Conservation (phyloP, 30 jellyfish, hydroid and myxozoan species). For the Aurelia coerulea region DNA sequence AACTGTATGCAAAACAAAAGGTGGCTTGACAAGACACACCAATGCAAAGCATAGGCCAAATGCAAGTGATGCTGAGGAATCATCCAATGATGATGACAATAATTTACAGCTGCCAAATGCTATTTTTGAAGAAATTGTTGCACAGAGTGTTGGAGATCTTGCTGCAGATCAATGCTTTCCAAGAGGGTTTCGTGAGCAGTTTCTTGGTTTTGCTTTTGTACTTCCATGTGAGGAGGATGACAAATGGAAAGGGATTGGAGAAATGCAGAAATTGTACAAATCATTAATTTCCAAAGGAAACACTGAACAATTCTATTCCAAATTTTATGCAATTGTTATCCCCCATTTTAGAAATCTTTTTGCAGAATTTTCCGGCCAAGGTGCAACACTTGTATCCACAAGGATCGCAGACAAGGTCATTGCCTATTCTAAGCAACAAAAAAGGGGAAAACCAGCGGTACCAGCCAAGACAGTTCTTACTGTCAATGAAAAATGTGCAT, state of each 20-base stretch:
- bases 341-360: not conserved
- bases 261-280: not conserved
- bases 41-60: slow-evolving; percentile 11
- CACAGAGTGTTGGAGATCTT: not conserved
- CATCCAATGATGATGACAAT: not conserved
- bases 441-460: not conserved
- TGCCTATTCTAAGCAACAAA: not conserved
- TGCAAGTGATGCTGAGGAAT: not conserved
- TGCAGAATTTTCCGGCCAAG: slow-evolving; percentile 1
- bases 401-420: not conserved
- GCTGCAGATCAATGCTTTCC: slow-evolving; percentile 4
- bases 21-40: slow-evolving; percentile 19
- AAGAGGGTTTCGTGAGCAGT: slow-evolving; percentile 2
- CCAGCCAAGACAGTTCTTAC: not conserved
- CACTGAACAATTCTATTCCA: too few relatives aligned
- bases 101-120: not conserved
- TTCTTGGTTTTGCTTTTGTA: not conserved
- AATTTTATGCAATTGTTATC: not conserved
- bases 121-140: slow-evolving; percentile 2
- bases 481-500: slow-evolving; percentile 2
- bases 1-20: slow-evolving; percentile 20
- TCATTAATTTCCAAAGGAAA: not conserved
- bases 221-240: not conserved
- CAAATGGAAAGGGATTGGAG: not conserved
- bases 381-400: slow-evolving; percentile 10